Conservation (phyloP, 1,140 invertebrate genomes). For the Antheraea mylitta region DNA sequence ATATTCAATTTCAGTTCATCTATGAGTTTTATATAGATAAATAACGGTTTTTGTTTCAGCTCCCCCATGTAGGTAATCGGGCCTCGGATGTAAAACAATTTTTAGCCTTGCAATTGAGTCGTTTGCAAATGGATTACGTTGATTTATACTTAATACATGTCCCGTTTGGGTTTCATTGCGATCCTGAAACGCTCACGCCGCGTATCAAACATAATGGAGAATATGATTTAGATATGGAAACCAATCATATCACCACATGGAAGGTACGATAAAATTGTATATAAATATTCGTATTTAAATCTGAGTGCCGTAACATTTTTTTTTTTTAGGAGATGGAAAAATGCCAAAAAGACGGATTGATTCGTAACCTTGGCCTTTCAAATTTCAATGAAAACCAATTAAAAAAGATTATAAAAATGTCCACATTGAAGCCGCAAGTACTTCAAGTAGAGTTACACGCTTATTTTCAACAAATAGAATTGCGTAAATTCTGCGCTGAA, state of each 20-base stretch:
- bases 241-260: slow-evolving; percentile 86
- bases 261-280: slow-evolving; percentile 75
- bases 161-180: slow-evolving; percentile 84
- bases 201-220: slow-evolving; percentile 79
- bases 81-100: slow-evolving; percentile 86
- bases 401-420: slow-evolving; percentile 81
- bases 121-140: slow-evolving; percentile 88
- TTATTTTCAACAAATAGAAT: slow-evolving; percentile 44
- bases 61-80: slow-evolving; percentile 82
- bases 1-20: too few relatives aligned
- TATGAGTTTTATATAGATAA: too few relatives aligned
- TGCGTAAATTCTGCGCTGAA: slow-evolving; percentile 86
- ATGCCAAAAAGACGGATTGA: slow-evolving; percentile 82
- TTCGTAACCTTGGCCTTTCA: slow-evolving; percentile 88
- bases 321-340: slow-evolving; percentile 85
- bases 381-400: slow-evolving; percentile 89
- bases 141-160: slow-evolving; percentile 92
- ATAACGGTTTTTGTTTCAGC: slow-evolving; percentile 60
- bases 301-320: background rate
- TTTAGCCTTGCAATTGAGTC: slow-evolving; percentile 85
- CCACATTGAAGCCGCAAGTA: slow-evolving; percentile 84
- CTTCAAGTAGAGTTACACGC: slow-evolving; percentile 64
- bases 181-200: slow-evolving; percentile 70
- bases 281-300: background rate
- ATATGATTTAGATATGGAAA: slow-evolving; percentile 82